Percentiles rank a stretch among this genome's conserved stretches.
phyloP scores from a whole-genome alignment of 2,888 invertebrate species.

The Homarus gammarus region DNA sequence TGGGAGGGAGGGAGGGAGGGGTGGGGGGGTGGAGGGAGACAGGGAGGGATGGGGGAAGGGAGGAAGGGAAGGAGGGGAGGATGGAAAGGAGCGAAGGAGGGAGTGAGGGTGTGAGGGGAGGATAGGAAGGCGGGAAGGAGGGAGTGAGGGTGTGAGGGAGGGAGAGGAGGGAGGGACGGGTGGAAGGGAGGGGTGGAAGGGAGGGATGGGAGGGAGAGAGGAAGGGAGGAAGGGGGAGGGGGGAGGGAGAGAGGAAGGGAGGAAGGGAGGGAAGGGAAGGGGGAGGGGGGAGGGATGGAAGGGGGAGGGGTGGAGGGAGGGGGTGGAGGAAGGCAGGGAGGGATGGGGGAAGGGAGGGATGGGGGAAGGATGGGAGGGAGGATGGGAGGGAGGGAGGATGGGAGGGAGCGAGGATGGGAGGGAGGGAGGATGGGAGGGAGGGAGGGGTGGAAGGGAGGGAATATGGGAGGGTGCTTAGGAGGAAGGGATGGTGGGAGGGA shows the following conservation, averaged over 20 bases:
- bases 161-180: slow-evolving; percentile 4
- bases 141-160: background rate
- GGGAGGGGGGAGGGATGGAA: too few species aligned
- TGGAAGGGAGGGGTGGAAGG: background rate
- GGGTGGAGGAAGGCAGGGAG: too few species aligned
- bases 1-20: background rate
- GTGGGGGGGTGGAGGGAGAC: background rate
- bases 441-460: too few species aligned
- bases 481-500: too few species aligned
- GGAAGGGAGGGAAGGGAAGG: too few species aligned
- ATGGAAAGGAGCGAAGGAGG: slow-evolving; percentile 13
- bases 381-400: too few species aligned
- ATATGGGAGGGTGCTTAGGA: slow-evolving; percentile 3
- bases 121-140: background rate
- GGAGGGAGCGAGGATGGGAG: too few species aligned
- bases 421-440: too few species aligned
- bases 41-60: slow-evolving; percentile 20
- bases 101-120: background rate
- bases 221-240: background rate
- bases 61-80: slow-evolving; percentile 14
- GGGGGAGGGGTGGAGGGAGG: too few species aligned
- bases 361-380: too few species aligned
- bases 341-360: too few species aligned
- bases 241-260: too few species aligned
- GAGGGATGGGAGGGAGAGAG: background rate